Evolutionary conservation across 2,113 vertebrate genomes (phyloP).

Genomic region (Smithornis capensis): DNA sequence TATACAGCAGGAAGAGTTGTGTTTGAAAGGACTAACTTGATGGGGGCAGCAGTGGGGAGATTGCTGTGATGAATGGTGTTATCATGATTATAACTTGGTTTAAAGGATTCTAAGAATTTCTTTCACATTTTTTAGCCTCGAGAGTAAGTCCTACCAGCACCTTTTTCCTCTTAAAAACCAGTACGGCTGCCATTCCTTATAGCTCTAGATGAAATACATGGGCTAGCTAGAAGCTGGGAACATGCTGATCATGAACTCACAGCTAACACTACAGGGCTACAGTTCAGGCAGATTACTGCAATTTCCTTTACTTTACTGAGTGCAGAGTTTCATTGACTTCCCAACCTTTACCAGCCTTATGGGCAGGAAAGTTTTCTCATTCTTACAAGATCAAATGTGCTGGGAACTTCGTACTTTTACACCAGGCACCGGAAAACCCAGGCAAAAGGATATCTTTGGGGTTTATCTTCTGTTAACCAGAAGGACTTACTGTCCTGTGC

Average conservation of each 20-base stretch:
- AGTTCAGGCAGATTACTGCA: neutral
- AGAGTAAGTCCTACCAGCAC: neutral
- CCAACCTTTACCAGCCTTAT: neutral
- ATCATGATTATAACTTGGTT: conserved; percentile 9
- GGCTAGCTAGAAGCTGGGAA: neutral
- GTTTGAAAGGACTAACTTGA: neutral
- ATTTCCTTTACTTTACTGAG: conserved; percentile 10
- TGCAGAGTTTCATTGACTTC: neutral
- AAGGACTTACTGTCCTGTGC: neutral
- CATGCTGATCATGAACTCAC: neutral
- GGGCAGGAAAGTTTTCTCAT: neutral
- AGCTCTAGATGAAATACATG: neutral
- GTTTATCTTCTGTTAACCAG: neutral
- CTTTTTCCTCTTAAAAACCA: neutral
- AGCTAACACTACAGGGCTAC: neutral
- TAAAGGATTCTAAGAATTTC: neutral
- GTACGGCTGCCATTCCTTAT: neutral
- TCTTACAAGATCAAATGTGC: neutral
- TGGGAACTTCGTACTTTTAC: neutral
- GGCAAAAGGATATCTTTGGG: neutral
- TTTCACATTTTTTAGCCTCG: neutral
- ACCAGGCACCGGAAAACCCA: neutral
- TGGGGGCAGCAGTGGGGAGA: rapidly evolving
- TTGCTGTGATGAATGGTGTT: neutral
- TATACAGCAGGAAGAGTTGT: conserved; percentile 8